Conservation (phyloP, 2,113 vertebrate species). For the Eulemur macaco region DNA sequence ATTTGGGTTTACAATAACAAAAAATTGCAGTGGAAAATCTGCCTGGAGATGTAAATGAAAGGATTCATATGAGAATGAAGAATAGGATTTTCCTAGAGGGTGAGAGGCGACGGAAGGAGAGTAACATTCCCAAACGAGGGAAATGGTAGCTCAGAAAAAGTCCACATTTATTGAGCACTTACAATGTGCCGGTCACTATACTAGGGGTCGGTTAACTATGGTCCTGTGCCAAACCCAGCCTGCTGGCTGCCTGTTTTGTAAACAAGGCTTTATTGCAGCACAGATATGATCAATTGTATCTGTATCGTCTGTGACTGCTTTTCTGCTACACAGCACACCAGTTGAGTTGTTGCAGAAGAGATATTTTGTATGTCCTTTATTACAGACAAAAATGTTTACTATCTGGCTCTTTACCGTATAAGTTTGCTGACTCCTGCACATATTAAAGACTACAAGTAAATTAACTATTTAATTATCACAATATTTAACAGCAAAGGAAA, state of each 20-base stretch:
- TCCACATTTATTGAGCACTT: background rate
- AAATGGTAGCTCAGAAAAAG: background rate
- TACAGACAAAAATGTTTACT: background rate
- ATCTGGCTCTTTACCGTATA: background rate
- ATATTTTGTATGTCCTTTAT: background rate
- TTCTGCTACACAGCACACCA: too few relatives aligned
- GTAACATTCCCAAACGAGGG: background rate
- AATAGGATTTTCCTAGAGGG: background rate
- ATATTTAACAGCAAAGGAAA: background rate
- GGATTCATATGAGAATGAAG: background rate
- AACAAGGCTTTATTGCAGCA: background rate
- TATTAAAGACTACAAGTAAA: background rate
- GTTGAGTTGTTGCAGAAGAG: background rate
- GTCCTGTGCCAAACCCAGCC: background rate
- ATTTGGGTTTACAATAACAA: background rate
- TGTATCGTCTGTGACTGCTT: background rate
- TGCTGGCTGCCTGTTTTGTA: background rate
- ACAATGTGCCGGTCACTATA: background rate
- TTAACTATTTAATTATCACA: background rate
- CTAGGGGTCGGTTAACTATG: background rate
- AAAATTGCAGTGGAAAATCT: background rate
- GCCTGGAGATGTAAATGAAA: background rate
- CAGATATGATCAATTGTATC: background rate
- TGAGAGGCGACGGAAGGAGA: background rate
- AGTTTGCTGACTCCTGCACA: background rate